These are phyloP conservation scores for Gallinago nigripennis DNA, from an alignment of 2,797 vertebrate genomes.

Conservation along the genomic window DNA sequence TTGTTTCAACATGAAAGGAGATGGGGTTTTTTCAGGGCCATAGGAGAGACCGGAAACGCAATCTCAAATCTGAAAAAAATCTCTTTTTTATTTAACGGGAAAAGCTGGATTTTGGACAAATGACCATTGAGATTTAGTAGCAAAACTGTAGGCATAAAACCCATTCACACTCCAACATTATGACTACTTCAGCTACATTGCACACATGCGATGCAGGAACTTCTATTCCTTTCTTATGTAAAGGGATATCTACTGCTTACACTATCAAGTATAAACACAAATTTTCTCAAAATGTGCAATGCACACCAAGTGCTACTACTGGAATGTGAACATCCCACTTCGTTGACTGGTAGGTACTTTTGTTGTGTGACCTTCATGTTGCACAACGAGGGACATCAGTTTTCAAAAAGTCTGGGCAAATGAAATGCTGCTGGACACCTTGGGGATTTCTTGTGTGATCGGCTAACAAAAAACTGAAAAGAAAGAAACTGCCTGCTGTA, in stretches of 20 bases:
- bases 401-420: not conserved
- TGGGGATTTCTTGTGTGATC: not conserved
- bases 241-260: not conserved
- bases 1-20: not conserved
- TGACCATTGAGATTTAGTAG: not conserved
- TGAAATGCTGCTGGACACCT: not conserved
- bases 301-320: not conserved
- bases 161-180: accelerated
- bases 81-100: not conserved
- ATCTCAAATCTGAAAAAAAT: not conserved
- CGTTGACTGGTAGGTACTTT: not conserved
- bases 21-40: not conserved
- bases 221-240: not conserved
- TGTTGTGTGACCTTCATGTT: not conserved
- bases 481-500: not conserved
- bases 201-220: not conserved
- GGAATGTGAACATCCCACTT: not conserved
- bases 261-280: not conserved
- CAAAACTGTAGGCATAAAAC: not conserved
- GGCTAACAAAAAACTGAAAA: not conserved
- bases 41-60: not conserved
- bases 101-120: not conserved
- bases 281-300: not conserved
- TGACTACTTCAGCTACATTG: not conserved
- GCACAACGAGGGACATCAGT: not conserved